A percentile compares a stretch with the other conserved stretches of the same genome.
Conservation (phyloP, 2,113 vertebrate species). For the Heteronetta atricapilla region DNA sequence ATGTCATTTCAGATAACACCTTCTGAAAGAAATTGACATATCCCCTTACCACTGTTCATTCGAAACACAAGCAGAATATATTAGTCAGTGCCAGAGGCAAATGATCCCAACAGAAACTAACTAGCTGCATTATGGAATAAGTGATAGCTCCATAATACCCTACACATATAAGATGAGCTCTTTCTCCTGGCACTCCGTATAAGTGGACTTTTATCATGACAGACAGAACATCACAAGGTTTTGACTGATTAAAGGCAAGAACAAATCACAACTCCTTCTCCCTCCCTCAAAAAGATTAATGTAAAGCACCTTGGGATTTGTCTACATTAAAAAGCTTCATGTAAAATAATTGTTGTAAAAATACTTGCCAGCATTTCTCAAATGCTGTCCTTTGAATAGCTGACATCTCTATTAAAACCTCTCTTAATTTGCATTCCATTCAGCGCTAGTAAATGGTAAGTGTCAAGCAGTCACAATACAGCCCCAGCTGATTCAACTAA, state of each 20-base stretch:
- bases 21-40: not conserved
- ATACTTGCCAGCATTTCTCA: not conserved
- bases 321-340: not conserved
- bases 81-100: not conserved
- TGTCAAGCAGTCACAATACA: slow-evolving; percentile 43
- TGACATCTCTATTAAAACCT: slow-evolving; percentile 44
- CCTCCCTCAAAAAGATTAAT: not conserved
- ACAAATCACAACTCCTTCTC: not conserved
- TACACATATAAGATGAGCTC: not conserved
- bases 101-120: not conserved
- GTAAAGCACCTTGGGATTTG: slow-evolving; percentile 5
- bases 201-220: not conserved
- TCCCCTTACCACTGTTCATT: not conserved
- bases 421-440: slow-evolving; percentile 27
- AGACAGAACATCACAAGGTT: not conserved
- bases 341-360: slow-evolving; percentile 11
- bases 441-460: not conserved
- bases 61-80: not conserved
- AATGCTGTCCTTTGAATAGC: not conserved
- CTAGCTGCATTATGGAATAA: not conserved
- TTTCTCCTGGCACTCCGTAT: not conserved
- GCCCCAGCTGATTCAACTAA: slow-evolving; percentile 41
- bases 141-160: not conserved
- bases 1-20: not conserved
- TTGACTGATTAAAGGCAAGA: slow-evolving; percentile 5